These are phyloP conservation scores for Ceyx cyanopectus DNA, from an alignment of 2,113 vertebrate species.

Conservation along the genomic window DNA sequence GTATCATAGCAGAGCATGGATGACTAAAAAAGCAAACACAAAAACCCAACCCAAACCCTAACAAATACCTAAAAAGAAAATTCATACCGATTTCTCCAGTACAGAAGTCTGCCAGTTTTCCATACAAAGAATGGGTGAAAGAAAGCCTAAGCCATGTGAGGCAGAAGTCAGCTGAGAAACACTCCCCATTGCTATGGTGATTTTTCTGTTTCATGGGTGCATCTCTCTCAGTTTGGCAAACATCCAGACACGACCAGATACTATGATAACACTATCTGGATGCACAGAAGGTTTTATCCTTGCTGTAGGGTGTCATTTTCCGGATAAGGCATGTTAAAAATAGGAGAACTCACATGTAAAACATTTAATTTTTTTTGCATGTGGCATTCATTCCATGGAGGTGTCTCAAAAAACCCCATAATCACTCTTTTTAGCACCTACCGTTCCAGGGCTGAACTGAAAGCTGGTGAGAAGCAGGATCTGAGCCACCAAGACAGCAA, in stretches of 20 bases:
- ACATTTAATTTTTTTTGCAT: not conserved
- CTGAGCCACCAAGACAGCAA: slow-evolving; percentile 92
- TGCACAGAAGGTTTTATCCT: not conserved
- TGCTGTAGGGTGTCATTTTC: not conserved
- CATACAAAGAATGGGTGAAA: not conserved
- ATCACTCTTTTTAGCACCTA: slow-evolving; percentile 44
- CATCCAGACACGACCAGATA: no score
- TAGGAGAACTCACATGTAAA: rapidly evolving
- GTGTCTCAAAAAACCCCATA: not conserved
- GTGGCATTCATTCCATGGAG: not conserved
- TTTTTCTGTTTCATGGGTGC: not conserved
- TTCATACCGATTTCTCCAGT: not conserved
- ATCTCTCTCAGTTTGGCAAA: not conserved
- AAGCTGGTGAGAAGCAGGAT: slow-evolving; percentile 92
- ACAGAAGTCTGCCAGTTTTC: not conserved
- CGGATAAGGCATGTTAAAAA: not conserved
- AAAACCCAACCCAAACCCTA: not conserved
- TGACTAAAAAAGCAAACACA: not conserved
- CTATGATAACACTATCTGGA: not conserved
- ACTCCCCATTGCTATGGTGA: not conserved
- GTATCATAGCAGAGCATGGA: not conserved
- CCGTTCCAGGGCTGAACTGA: slow-evolving; percentile 84
- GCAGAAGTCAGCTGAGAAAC: not conserved
- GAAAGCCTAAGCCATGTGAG: not conserved
- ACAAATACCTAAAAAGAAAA: not conserved